phyloP scores from a whole-genome alignment of 2,888 invertebrate species.

The Macaria notata region DNA sequence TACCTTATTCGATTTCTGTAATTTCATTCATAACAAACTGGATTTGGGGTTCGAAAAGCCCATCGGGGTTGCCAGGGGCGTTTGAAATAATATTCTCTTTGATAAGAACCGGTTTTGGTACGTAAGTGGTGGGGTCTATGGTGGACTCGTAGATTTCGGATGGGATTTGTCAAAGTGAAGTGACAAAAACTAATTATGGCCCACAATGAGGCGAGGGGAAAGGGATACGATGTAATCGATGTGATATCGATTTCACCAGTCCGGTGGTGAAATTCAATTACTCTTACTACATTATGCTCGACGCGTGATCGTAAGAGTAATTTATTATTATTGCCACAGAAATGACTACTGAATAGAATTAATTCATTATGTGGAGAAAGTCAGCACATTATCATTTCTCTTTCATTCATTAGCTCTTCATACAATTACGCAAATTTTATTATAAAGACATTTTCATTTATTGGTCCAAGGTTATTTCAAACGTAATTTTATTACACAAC shows the following conservation, averaged over 20 bases:
- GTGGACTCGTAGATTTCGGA: conserved; percentile 60
- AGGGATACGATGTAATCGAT: conserved; percentile 51
- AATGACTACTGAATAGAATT: too few species aligned
- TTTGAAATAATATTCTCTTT: conserved; percentile 83
- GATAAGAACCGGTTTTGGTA: conserved; percentile 74
- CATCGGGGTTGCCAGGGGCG: conserved; percentile 80
- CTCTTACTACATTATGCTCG: background rate
- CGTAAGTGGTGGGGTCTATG: conserved; percentile 69
- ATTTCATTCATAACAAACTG: conserved; percentile 83
- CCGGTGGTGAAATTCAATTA: conserved; percentile 24
- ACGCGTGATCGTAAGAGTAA: too few species aligned
- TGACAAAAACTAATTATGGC: conserved; percentile 81
- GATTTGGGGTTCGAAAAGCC: conserved; percentile 79
- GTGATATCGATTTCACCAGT: conserved; percentile 55
- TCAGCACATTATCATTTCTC: too few species aligned
- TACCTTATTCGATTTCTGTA: conserved; percentile 83
- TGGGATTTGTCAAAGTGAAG: conserved; percentile 79
- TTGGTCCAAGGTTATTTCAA: too few species aligned
- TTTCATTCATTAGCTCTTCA: too few species aligned
- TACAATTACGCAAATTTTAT: too few species aligned
- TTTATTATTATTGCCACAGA: too few species aligned
- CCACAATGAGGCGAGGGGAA: conserved; percentile 67
- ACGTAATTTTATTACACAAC: too few species aligned
- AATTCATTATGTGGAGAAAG: too few species aligned
- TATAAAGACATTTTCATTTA: too few species aligned